phyloP scores from a whole-genome alignment of 2,797 vertebrate species.

The Xenops minutus region DNA sequence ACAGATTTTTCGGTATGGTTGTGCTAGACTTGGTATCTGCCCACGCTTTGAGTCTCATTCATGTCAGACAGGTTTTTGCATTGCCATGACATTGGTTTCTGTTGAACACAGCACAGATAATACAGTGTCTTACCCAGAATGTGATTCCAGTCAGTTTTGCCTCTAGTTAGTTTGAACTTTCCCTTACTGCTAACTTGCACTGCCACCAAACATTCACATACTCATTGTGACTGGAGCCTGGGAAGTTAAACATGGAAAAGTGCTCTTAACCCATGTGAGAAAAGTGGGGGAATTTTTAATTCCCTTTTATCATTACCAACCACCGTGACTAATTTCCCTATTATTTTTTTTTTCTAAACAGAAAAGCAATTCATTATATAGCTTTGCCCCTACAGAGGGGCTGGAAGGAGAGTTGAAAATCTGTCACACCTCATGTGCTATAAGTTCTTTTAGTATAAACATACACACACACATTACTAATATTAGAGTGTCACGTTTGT shows the following conservation, averaged over 20 bases:
- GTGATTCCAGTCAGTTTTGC: neutral
- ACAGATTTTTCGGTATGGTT: neutral
- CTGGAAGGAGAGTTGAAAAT: neutral
- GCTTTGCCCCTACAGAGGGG: neutral
- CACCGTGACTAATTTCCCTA: neutral
- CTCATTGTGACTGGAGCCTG: neutral
- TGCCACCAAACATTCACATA: neutral
- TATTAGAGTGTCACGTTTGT: neutral
- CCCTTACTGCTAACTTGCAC: neutral
- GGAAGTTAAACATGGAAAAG: neutral
- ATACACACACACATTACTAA: neutral
- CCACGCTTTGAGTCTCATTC: neutral
- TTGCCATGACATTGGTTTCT: neutral
- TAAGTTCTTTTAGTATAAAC: neutral
- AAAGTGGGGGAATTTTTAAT: fast-evolving
- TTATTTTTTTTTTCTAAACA: neutral
- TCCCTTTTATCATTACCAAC: neutral
- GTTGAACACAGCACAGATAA: neutral
- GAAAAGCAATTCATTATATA: neutral
- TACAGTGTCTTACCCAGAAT: neutral
- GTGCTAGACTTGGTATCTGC: neutral
- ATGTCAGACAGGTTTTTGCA: neutral
- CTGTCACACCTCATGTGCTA: neutral
- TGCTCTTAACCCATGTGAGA: neutral
- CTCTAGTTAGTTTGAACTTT: neutral